Evolutionary conservation across 2,888 invertebrate genomes (phyloP).

Genomic region (Pyrochroa serraticornis): DNA sequence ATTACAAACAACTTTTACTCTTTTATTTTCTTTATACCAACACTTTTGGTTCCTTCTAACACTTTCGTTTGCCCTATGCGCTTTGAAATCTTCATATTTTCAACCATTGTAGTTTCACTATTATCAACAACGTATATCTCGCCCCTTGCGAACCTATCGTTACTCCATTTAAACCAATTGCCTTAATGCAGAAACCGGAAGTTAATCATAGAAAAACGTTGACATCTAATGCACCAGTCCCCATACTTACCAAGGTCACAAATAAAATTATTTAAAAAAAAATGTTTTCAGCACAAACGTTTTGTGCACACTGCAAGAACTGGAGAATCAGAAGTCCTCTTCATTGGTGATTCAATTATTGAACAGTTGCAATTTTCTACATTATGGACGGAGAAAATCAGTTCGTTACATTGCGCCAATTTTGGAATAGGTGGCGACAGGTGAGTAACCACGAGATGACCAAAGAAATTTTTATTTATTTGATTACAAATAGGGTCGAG

Average conservation of each 20-base stretch:
- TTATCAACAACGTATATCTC: too few species aligned
- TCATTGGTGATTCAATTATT: constrained; percentile 72
- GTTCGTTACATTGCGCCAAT: constrained; percentile 71
- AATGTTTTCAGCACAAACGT: constrained; percentile 66
- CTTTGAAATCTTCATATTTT: too few species aligned
- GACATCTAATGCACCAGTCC: too few species aligned
- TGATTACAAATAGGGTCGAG: constrained; percentile 60
- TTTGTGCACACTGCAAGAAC: constrained; percentile 67
- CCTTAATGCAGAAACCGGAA: too few species aligned
- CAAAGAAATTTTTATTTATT: neutral
- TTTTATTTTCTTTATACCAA: too few species aligned
- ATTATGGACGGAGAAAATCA: constrained; percentile 70
- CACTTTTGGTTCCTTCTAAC: too few species aligned
- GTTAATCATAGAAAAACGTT: too few species aligned
- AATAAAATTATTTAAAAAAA: neutral
- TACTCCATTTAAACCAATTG: too few species aligned
- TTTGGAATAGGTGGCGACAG: constrained; percentile 74
- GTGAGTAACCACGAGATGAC: constrained; percentile 33
- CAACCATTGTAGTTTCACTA: too few species aligned
- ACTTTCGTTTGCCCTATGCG: too few species aligned
- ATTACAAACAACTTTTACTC: too few species aligned
- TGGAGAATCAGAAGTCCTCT: constrained; percentile 68
- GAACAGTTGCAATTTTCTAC: constrained; percentile 65
- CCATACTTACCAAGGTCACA: neutral
- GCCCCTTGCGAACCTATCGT: too few species aligned